phyloP scores from a whole-genome alignment of 2,113 vertebrate genomes.

The Oryzias celebensis region DNA sequence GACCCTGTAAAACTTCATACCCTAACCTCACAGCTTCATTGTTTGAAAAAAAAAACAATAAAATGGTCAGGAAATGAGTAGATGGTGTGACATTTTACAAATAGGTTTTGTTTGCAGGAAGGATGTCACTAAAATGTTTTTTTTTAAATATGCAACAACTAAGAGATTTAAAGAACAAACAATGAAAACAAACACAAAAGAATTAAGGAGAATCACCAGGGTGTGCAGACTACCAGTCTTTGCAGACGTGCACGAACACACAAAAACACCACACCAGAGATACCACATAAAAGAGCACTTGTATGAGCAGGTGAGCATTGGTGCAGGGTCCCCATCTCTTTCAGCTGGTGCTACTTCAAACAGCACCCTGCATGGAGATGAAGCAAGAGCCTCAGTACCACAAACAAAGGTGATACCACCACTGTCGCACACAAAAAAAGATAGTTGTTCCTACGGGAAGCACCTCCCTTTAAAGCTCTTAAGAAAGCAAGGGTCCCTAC shows the following conservation, averaged over 20 bases:
- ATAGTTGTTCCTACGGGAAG: conserved; percentile 12
- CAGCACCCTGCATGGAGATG: conserved; percentile 60
- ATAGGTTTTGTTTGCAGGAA: background rate
- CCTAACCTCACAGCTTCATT: conserved; percentile 41
- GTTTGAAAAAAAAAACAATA: background rate
- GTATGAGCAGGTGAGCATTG: conserved; percentile 67
- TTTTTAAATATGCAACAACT: background rate
- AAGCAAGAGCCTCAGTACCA: conserved; percentile 61
- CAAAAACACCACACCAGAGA: conserved; percentile 34
- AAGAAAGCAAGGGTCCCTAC: no score
- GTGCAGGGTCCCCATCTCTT: conserved; percentile 63
- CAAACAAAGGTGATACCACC: conserved; percentile 70
- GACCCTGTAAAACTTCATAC: conserved; percentile 28
- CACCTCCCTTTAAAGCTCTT: background rate
- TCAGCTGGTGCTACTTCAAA: conserved; percentile 76
- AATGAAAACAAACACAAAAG: conserved; percentile 21
- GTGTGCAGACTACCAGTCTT: conserved; percentile 36
- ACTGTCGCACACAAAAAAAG: conserved; percentile 16
- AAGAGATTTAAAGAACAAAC: conserved; percentile 15
- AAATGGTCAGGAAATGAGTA: conserved; percentile 5
- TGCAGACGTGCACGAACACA: conserved; percentile 22
- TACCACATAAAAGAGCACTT: conserved; percentile 73
- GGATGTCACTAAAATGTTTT: background rate
- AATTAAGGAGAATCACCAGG: conserved; percentile 21
- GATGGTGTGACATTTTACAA: conserved; percentile 12